Evolutionary conservation across 2,888 invertebrate genomes (phyloP).

Genomic region (Coleophora deauratella): DNA sequence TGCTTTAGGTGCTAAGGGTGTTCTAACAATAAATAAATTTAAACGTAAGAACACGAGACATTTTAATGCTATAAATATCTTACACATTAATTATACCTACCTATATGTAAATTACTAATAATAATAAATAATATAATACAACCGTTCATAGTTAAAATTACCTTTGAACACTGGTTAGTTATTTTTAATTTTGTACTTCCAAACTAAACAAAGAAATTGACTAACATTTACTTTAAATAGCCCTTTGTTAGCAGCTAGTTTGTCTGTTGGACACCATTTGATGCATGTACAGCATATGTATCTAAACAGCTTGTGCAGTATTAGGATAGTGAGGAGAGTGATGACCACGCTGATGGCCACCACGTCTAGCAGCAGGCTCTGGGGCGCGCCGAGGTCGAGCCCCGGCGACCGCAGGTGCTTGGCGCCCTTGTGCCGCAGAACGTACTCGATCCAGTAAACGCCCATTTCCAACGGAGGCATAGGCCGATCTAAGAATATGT

Average conservation of each 20-base stretch:
- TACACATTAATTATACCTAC: conserved; percentile 54
- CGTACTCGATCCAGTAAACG: conserved; percentile 78
- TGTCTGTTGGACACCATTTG: conserved; percentile 55
- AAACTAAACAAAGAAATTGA: conserved; percentile 48
- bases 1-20: no score
- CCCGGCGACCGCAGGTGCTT: conserved; percentile 65
- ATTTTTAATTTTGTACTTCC: conserved; percentile 55
- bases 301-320: conserved; percentile 52
- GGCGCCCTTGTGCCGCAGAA: conserved; percentile 73
- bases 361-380: conserved; percentile 60
- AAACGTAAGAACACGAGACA: not conserved
- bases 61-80: conserved; percentile 41
- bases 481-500: conserved; percentile 73
- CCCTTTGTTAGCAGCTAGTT: conserved; percentile 45
- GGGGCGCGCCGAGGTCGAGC: conserved; percentile 55
- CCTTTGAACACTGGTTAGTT: conserved; percentile 33
- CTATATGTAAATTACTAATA: conserved; percentile 21
- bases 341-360: conserved; percentile 42
- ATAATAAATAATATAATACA: conserved; percentile 20
- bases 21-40: no score
- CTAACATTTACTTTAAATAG: conserved; percentile 48
- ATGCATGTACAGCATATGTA: conserved; percentile 57
- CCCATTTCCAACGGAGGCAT: conserved; percentile 74
- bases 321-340: conserved; percentile 38
- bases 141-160: conserved; percentile 10